Base-by-base conservation (phyloP, 2,113 vertebrate genomes). In the Gymnorhina tibicen region DNA sequence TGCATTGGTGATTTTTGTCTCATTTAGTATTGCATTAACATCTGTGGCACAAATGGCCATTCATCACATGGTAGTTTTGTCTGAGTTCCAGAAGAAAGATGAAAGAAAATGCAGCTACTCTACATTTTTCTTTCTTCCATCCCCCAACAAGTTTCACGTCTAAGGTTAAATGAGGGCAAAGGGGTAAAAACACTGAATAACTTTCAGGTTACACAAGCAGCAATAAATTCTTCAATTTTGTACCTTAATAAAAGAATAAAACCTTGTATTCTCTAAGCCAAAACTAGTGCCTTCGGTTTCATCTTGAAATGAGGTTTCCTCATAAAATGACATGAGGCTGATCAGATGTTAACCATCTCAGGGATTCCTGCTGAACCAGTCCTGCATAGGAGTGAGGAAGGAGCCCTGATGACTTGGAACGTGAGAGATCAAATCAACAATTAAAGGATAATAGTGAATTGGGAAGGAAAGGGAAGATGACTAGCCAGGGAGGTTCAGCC, bases 401-500 rank as follows among this genome's bases (percentile, higher is more conserved):
- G 67, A 85, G 79, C n/a, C 33, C 37, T 46, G 26, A 73, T 59
- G 41, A 27, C 80, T 92, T 93, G 74, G 70, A 69, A 82, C 49
- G 41, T 55, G 37, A 80, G 50, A 87, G 80, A 95, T 94, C 63
- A 68, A 84, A 75, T 92, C 73, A 91, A 87, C 83, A 91, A 93
- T 95, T 96, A 97, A 94, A 96, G 89, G 89, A 91, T 96, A 93
- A 91, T 78, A 79, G 85, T 47, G 70, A 92, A 80, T 85, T 89
- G 87, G 66, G 70, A 92, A 95, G 96, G 91, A 97, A 96, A 85
- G 76, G 95, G 93, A 97, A 96, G 94, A 96, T 81, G 95, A 96
- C 95, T 96, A 97, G 93, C 91, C 84, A 96, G 94, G 94, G 95
- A 97, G 91, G 94, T 94, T 94, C 91, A 96, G 93, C 92, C n/a